A percentile compares a stretch with the other conserved stretches of the same genome.
phyloP scores from a whole-genome alignment of 2,797 vertebrate species.

The Nasua narica region DNA sequence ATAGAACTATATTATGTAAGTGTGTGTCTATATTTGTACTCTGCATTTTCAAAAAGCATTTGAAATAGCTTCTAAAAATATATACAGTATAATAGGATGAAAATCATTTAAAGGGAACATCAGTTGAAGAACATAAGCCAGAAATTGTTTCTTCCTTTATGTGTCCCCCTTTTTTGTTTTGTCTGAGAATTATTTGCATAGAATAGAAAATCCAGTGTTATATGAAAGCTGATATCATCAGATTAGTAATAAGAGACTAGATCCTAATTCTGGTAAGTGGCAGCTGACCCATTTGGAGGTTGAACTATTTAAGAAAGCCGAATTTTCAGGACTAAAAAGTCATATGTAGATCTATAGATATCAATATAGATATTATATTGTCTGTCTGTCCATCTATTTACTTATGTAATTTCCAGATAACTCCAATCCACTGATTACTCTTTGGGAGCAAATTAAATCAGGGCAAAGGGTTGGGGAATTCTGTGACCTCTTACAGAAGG shows the following conservation, averaged over 20 bases:
- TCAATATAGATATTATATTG: background rate
- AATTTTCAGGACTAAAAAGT: background rate
- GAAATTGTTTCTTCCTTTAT: background rate
- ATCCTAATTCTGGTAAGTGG: background rate
- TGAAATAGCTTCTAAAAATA: background rate
- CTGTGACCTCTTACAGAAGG: background rate
- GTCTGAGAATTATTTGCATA: background rate
- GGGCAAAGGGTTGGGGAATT: background rate
- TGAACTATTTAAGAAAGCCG: background rate
- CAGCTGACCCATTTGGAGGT: background rate
- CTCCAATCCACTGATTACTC: background rate
- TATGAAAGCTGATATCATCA: background rate
- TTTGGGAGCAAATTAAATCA: background rate
- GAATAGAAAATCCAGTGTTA: background rate
- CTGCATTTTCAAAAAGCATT: background rate
- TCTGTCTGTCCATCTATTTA: background rate
- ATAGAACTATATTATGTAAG: background rate
- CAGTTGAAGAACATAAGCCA: background rate
- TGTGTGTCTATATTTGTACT: background rate
- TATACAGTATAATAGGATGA: background rate
- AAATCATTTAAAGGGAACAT: background rate
- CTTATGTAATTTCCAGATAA: background rate
- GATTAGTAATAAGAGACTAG: background rate
- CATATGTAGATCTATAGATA: background rate
- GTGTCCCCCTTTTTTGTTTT: background rate